Conservation (phyloP, 2,888 invertebrate genomes). For the Gordius sp. region DNA sequence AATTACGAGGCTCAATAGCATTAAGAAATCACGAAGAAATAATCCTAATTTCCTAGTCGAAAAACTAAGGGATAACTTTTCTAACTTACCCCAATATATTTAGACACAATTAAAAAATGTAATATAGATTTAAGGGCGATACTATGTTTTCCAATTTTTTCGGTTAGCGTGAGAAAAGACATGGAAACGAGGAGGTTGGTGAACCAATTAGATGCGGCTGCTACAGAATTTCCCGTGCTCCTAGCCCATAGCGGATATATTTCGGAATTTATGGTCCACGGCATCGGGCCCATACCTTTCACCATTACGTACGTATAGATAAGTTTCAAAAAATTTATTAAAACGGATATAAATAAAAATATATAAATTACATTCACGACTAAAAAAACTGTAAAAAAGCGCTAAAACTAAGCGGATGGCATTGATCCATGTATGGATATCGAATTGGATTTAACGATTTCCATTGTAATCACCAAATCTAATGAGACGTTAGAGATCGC, state of each 20-base stretch:
- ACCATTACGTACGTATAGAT: no score
- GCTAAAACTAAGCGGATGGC: no score
- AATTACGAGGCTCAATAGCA: no score
- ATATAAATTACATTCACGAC: no score
- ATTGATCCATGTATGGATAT: no score
- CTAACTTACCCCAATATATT: not conserved
- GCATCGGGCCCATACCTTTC: constrained; percentile 34
- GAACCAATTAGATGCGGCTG: constrained; percentile 33
- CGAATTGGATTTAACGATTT: no score
- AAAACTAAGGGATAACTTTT: not conserved
- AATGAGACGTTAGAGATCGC: no score
- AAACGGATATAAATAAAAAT: not conserved
- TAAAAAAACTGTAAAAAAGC: no score
- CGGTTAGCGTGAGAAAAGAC: constrained; percentile 32
- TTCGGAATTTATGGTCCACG: constrained; percentile 36
- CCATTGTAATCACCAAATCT: no score
- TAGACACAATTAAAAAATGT: not conserved
- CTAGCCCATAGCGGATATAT: constrained; percentile 35
- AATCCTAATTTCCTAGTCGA: not conserved
- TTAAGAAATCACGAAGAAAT: no score
- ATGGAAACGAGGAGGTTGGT: constrained; percentile 34
- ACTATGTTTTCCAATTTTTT: constrained; percentile 31
- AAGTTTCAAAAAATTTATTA: no score
- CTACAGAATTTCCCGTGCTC: constrained; percentile 30
- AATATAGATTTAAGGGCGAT: constrained; percentile 20